phyloP scores from a whole-genome alignment of 2,113 vertebrate species.

The Camelus dromedarius region DNA sequence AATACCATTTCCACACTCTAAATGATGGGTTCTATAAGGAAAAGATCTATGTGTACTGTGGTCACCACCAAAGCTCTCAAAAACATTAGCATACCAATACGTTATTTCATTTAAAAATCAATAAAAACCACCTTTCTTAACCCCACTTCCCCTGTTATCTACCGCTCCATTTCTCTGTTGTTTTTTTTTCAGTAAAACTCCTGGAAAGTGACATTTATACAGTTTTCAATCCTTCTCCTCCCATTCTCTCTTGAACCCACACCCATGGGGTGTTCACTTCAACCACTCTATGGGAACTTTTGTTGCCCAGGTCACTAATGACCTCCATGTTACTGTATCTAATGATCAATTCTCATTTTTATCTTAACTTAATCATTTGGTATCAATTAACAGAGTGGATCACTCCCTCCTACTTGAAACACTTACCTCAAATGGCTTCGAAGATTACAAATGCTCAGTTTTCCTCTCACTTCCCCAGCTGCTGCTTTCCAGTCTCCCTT shows the following conservation, averaged over 20 bases:
- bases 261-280: not conserved
- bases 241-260: not conserved
- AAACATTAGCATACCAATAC: not conserved
- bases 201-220: not conserved
- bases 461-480: not conserved
- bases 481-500: not conserved
- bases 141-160: not conserved
- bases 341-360: not conserved
- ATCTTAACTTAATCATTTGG: not conserved
- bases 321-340: not conserved
- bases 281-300: not conserved
- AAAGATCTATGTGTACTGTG: not conserved
- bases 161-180: not conserved
- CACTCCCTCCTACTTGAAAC: not conserved
- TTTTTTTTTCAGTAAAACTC: not conserved
- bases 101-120: not conserved
- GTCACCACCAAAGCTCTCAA: not conserved
- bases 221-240: not conserved
- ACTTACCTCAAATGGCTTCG: slow-evolving; percentile 29
- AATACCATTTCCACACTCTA: not conserved
- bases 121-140: not conserved
- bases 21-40: not conserved
- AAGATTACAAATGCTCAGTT: not conserved
- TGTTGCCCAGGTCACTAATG: not conserved
- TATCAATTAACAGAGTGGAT: not conserved